Conservation (phyloP, 2,888 invertebrate genomes). For the Anthophora plumipes region DNA sequence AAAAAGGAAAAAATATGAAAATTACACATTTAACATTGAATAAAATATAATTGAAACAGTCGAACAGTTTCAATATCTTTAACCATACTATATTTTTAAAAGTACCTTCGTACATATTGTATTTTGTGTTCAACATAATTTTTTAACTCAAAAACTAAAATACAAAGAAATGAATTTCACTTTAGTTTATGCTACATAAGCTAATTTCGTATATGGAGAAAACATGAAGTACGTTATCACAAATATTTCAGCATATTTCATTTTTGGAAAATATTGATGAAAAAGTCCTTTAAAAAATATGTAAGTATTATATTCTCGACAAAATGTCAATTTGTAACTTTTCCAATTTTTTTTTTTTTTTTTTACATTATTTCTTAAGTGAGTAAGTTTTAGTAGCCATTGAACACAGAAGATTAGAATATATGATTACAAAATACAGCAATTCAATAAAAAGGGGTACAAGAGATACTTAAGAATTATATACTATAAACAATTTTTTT, state of each 20-base stretch:
- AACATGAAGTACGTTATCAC: conserved; percentile 19
- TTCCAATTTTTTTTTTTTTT: too few relatives aligned
- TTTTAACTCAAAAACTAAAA: conserved; percentile 5
- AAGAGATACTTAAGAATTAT: conserved; percentile 45
- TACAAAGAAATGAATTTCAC: conserved; percentile 11
- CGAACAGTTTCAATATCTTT: not conserved
- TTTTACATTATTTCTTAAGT: conserved; percentile 17
- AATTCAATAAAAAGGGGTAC: conserved; percentile 54
- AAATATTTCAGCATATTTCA: conserved; percentile 24
- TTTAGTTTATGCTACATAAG: conserved; percentile 19
- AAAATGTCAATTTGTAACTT: conserved; percentile 19
- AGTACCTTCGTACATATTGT: conserved; percentile 9
- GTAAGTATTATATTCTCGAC: conserved; percentile 4
- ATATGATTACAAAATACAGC: conserved; percentile 56
- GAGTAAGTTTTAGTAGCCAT: conserved; percentile 41
- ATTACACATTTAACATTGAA: conserved; percentile 12
- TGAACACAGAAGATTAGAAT: conserved; percentile 56
- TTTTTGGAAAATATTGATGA: conserved; percentile 26
- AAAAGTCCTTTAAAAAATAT: conserved; percentile 23
- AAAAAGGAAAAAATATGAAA: not conserved
- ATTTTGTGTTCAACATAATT: conserved; percentile 18
- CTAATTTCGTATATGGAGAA: conserved; percentile 12
- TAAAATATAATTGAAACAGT: conserved; percentile 6
- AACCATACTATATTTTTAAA: conserved; percentile 16
- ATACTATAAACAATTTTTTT: conserved; percentile 17